phyloP scores from a whole-genome alignment of 2,113 vertebrate species.

The Casuarius casuarius region DNA sequence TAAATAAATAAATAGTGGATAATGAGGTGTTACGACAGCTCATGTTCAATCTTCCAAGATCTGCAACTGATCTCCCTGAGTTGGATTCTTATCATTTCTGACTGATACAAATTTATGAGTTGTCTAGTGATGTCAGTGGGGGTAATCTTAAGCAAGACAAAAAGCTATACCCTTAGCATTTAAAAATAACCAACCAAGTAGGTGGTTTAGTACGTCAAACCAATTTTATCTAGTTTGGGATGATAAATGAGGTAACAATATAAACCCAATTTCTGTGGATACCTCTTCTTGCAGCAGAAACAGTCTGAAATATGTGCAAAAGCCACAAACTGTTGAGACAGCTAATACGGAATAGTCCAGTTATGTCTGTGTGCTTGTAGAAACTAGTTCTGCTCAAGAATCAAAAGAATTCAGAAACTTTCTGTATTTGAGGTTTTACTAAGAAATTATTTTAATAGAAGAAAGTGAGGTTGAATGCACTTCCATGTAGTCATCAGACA shows the following conservation, averaged over 20 bases:
- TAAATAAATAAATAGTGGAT: slow-evolving; percentile 27
- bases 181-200: slow-evolving; percentile 4
- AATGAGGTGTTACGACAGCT: background rate
- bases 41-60: background rate
- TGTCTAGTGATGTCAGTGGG: background rate
- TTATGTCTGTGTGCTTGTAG: background rate
- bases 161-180: background rate
- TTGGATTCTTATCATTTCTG: background rate
- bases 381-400: background rate
- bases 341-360: background rate
- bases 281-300: background rate
- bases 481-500: background rate
- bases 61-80: background rate
- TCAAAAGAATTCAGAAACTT: background rate
- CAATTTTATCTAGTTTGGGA: background rate
- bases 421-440: background rate
- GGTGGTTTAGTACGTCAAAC: background rate
- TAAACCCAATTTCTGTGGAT: background rate
- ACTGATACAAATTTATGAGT: background rate
- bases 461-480: background rate
- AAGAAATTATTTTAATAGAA: background rate
- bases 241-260: slow-evolving; percentile 8
- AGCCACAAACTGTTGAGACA: background rate
- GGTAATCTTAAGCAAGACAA: background rate
- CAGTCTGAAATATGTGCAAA: background rate